These are phyloP conservation scores for Acholoe squamosa DNA, from an alignment of 2,888 invertebrate species.

Conservation along the genomic window DNA sequence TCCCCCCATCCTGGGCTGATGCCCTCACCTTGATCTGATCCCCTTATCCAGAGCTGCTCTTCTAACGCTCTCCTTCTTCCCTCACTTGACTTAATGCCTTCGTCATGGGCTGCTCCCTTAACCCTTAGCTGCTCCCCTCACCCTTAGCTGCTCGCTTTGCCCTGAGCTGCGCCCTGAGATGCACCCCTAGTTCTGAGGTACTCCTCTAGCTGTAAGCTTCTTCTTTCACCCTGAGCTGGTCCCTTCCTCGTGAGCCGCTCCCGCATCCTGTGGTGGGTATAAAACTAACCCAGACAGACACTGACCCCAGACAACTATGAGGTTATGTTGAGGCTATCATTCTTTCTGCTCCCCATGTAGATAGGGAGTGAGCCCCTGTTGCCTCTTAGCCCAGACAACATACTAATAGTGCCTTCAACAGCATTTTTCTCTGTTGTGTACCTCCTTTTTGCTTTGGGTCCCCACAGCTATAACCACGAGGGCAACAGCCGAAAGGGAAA, in stretches of 20 bases:
- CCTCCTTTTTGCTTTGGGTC: not conserved
- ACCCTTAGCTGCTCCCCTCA: not conserved
- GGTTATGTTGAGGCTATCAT: conserved; percentile 32
- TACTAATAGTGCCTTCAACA: no score
- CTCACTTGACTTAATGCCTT: no score
- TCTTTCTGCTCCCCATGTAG: not conserved
- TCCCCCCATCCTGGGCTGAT: no score
- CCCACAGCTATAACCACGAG: not conserved
- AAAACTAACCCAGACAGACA: conserved; percentile 14
- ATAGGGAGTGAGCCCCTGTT: no score
- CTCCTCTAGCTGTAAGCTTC: no score
- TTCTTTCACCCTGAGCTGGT: not conserved
- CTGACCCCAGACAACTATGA: not conserved
- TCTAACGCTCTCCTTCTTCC: no score
- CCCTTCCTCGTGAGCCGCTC: not conserved
- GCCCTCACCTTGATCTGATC: no score
- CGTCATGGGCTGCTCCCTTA: not conserved
- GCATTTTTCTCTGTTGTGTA: not conserved
- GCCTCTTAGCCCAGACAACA: no score
- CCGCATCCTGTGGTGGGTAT: not conserved
- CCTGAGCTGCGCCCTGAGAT: not conserved
- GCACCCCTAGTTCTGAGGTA: not conserved
- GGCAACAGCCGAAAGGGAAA: not conserved
- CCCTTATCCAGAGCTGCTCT: no score
- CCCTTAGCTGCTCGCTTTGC: not conserved